Conservation (phyloP, 2,113 vertebrate species). For the Carassius carassius region DNA sequence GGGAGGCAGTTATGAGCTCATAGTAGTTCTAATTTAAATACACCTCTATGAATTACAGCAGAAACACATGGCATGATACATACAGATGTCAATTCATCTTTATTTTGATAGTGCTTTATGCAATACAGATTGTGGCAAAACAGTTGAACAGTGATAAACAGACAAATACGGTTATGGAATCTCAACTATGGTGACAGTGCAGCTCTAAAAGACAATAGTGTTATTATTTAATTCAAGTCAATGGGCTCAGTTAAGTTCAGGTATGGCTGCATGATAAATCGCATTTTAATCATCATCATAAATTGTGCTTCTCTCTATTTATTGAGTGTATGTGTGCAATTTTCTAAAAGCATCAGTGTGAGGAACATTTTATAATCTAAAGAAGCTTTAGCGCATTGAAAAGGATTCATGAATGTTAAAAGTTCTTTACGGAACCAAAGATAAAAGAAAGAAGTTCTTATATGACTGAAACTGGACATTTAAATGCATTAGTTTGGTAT, state of each 20-base stretch:
- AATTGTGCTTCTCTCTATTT: too few species aligned
- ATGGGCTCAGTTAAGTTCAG: too few species aligned
- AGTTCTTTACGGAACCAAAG: too few species aligned
- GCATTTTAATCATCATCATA: too few species aligned
- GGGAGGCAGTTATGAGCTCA: slow-evolving; percentile 15
- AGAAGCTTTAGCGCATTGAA: background rate
- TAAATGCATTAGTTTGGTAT: background rate
- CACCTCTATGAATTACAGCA: background rate
- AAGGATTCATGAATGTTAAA: background rate
- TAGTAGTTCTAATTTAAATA: slow-evolving; percentile 8
- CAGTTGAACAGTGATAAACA: background rate
- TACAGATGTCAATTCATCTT: background rate
- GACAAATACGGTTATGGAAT: background rate
- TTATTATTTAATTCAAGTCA: too few species aligned
- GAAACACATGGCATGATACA: background rate
- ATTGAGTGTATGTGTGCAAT: background rate
- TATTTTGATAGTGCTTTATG: background rate
- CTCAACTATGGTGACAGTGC: too few species aligned
- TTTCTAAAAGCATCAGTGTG: background rate
- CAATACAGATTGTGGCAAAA: background rate
- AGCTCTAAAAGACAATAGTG: too few species aligned
- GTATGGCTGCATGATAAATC: background rate
- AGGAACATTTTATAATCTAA: background rate
- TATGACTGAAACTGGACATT: too few species aligned
- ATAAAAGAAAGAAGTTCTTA: too few species aligned